These are phyloP conservation scores for Myopa testacea DNA, from an alignment of 2,888 invertebrate species.

Conservation along the genomic window DNA sequence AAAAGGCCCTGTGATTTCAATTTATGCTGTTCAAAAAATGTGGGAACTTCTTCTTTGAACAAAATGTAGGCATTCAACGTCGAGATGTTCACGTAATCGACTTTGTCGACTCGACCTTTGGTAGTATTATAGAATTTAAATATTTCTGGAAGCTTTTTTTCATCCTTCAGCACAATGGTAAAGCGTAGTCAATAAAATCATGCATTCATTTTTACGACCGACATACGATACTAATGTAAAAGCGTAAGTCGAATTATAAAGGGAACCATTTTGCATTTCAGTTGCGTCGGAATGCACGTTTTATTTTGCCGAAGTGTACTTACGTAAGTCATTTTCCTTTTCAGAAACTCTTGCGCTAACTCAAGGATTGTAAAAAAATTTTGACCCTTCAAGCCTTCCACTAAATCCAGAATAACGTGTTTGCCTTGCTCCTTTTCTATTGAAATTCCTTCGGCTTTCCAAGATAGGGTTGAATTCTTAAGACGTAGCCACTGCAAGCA, in stretches of 20 bases:
- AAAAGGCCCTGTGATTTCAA: no score
- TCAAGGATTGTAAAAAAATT: background rate
- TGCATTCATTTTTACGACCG: constrained; percentile 23
- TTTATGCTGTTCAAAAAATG: no score
- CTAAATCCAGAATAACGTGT: constrained; percentile 4
- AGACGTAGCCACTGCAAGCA: constrained; percentile 6
- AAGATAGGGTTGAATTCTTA: constrained; percentile 11
- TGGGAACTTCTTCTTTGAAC: no score
- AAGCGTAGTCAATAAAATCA: background rate
- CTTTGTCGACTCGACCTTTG: constrained; percentile 7
- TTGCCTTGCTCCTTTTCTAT: constrained; percentile 13
- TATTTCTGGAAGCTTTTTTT: background rate
- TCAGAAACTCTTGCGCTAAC: constrained; percentile 3
- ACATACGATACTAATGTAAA: constrained; percentile 17
- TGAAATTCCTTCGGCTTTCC: background rate
- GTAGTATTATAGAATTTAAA: constrained; percentile 9
- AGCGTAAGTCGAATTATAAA: constrained; percentile 12
- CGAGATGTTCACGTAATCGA: background rate
- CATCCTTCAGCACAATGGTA: constrained; percentile 3
- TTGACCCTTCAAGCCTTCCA: background rate
- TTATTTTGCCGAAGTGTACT: constrained; percentile 16
- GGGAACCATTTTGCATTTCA: constrained; percentile 5
- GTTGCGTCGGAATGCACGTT: constrained; percentile 6
- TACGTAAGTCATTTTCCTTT: background rate
- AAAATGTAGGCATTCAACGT: no score